Base-by-base conservation (phyloP, 2,888 invertebrate species). In the Chouioia cunea region DNA sequence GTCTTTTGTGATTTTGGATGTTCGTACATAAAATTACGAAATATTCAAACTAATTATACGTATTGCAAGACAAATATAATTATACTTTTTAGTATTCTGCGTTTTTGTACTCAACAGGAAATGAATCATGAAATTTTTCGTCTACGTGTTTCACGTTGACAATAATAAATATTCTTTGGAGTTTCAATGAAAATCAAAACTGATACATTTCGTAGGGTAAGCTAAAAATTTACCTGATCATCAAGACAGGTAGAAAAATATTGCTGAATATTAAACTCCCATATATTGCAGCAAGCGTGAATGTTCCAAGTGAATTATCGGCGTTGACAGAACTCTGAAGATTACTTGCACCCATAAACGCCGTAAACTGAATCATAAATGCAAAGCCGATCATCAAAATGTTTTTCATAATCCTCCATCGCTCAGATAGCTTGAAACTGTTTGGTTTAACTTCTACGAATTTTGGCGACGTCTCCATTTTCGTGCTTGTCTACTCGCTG, bases 311-410 rank as follows among this genome's bases (percentile, higher is more conserved):
- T 0, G 94, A 93, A 1, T 90, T 92, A 79, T 93, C 93, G 18
- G 92, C 91, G 85, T 96, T 95, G 65, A 96, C 90, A 0, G 94
- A 95, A 82, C 95, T 95, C 86, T 94, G 94, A 50, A 94, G 87
- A 85, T 94, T 94, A 60, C 93, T 92, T 1, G 93, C 91, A 4
- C 94, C 94, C 86, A 93, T 95, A 85, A 96, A 97, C 4, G 97
- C 96, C 0, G 96, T 97, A 87, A 97, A 95, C 77, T 95, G 93
- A 77, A 97, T 90, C 91, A 97, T 93, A 86, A 97, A 97, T 0
- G 95, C 95, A 72, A 94, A 87, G 1, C 96, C 94, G 62, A 97
- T 90, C 47, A 96, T 89, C 73, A 95, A 86, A 53, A 97, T 91
- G 85, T 97, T 97, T 79, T 92, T 92, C 82, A 94, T 90, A 79